Conservation (phyloP, 2,113 vertebrate genomes). For the Laticauda colubrina region DNA sequence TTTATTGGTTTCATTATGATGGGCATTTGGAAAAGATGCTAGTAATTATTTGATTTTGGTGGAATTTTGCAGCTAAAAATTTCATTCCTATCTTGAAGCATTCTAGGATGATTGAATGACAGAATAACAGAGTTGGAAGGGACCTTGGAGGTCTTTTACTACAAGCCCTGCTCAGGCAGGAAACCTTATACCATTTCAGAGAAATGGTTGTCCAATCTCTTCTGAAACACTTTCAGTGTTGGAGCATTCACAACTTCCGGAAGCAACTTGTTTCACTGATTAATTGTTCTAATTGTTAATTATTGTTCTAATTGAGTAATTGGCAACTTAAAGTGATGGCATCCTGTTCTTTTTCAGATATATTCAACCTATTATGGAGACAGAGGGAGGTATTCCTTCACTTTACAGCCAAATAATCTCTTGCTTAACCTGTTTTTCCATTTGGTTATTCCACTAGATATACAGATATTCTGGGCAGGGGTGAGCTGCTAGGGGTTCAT, state of each 20-base stretch:
- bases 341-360: background rate
- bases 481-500: too few relatives aligned
- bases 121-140: background rate
- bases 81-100: background rate
- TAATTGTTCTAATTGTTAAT: background rate
- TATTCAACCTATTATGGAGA: background rate
- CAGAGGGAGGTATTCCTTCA: background rate
- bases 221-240: background rate
- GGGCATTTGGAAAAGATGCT: background rate
- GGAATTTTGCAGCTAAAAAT: slow-evolving; percentile 14
- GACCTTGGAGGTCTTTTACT: background rate
- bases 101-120: background rate
- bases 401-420: background rate
- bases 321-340: slow-evolving; percentile 10
- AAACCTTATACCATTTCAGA: background rate
- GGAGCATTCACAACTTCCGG: background rate
- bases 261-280: background rate
- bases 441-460: background rate
- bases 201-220: background rate
- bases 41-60: background rate
- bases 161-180: background rate
- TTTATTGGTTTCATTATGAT: background rate
- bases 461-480: background rate
- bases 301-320: background rate
- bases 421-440: background rate